phyloP scores from a whole-genome alignment of 2,797 vertebrate species.

The Helicolenus hilgendorfi region DNA sequence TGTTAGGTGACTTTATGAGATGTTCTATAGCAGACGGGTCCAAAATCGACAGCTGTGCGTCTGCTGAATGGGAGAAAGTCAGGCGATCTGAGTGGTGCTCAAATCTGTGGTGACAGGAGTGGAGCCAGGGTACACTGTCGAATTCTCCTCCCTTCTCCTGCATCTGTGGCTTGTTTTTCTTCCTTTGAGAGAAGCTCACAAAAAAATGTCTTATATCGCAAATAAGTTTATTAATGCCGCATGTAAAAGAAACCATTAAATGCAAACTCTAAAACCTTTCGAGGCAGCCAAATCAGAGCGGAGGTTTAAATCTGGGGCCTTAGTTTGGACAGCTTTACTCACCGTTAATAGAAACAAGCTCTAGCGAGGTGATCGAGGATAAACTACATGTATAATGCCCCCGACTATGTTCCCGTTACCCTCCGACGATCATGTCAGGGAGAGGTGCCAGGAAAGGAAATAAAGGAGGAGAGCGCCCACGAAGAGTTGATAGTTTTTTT shows the following conservation, averaged over 20 bases:
- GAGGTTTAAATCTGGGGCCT: not conserved
- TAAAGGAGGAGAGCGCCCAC: not conserved
- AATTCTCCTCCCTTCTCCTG: not conserved
- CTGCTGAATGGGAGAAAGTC: slow-evolving; percentile 4
- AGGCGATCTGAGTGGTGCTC: not conserved
- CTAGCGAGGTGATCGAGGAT: not conserved
- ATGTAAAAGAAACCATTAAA: not conserved
- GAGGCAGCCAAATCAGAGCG: not conserved
- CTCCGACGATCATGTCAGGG: not conserved
- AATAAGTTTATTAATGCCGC: not conserved
- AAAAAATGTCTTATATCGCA: not conserved
- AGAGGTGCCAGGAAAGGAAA: slow-evolving; percentile 28
- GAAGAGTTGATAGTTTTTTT: not conserved
- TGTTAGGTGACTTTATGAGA: slow-evolving; percentile 56
- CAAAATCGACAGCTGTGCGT: slow-evolving; percentile 51
- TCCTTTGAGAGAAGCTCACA: not conserved
- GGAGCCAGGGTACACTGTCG: not conserved
- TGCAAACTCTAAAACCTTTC: not conserved
- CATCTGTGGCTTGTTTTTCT: not conserved
- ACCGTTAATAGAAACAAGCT: not conserved
- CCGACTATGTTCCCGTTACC: not conserved
- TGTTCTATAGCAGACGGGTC: slow-evolving; percentile 34
- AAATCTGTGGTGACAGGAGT: not conserved
- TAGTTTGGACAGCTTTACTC: not conserved
- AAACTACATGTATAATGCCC: not conserved